These are phyloP conservation scores for Cyphomyrmex costatus DNA, from an alignment of 1,140 invertebrate species.

Conservation along the genomic window DNA sequence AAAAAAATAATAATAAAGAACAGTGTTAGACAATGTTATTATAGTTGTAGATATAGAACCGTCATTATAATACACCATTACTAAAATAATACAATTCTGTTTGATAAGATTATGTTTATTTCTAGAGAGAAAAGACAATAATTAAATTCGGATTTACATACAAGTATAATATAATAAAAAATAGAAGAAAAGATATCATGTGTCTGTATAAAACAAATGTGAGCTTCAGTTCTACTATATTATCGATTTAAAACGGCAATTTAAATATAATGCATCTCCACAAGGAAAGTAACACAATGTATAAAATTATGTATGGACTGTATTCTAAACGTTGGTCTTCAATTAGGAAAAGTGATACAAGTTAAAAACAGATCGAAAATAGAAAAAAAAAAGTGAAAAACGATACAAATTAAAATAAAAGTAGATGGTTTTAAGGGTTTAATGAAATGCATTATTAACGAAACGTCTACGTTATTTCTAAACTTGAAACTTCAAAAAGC, in stretches of 20 bases:
- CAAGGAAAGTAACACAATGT: too few species aligned
- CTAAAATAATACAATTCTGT: not conserved
- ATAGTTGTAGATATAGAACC: not conserved
- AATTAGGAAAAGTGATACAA: too few species aligned
- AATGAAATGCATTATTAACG: too few species aligned
- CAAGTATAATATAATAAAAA: not conserved
- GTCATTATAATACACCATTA: not conserved
- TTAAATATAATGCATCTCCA: not conserved
- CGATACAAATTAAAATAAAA: too few species aligned
- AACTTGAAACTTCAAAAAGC: too few species aligned
- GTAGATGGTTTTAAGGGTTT: too few species aligned
- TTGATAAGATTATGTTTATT: not conserved
- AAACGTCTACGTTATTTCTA: too few species aligned
- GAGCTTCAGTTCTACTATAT: not conserved
- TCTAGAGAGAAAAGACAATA: not conserved
- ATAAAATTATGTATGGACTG: too few species aligned
- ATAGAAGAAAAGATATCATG: not conserved
- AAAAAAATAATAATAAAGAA: not conserved
- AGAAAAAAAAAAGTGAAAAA: too few species aligned
- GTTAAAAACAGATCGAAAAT: too few species aligned
- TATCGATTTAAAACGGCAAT: not conserved
- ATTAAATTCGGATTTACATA: not conserved
- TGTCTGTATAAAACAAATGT: not conserved
- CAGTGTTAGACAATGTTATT: not conserved
- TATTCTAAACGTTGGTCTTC: too few species aligned